Evolutionary conservation across 92 coral and sea anemone species (phyloP), one percentile per base, ranked within the genome.

Genomic region (Epizoanthus stellaris): DNA sequence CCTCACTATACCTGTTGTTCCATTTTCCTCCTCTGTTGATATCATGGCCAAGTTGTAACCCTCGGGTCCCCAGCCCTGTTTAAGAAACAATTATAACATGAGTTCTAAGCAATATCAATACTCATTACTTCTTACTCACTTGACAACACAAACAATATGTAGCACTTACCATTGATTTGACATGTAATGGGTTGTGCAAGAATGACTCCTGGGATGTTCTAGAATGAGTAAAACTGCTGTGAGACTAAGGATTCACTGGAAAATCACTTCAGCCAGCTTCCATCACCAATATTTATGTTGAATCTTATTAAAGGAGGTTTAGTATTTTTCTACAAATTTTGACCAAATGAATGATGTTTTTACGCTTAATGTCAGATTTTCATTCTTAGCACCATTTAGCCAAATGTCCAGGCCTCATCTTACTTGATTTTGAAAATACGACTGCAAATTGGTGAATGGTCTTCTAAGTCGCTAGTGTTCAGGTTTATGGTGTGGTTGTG

Each of bases 31-130:
- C 52, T 94, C 98, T 2, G 91, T 82, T 49, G 98, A 94, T 38
- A 90, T 94, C 95, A 96, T 85, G 19, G 90, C 92, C 81, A 96
- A 80, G 90, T 94, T 96, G 82, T 96, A 96, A 5, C 98, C 98
- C 85, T 96, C 98, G 0, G 95, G 95, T 30, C 98, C 95, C 98
- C 98, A 96, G 16, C 92, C 98, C 98, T 96, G 73, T 20, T 43
- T 75, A 15, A 10, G 21, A 85, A 75, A 49, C 75, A 79, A 72
- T 6, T 9, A 49, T 8, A 45, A 45, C 56, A 49, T 8, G n/a
- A 21, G 59, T 11, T 45, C 61, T 21, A 42, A 17, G 16, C 52
- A 30, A 9, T 5, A 43, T 16, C 34, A 17, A 12, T 21, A 43
- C 12, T 13, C n/a, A 13, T 40, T 43, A 1, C 9, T 53, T 40